Percentiles rank a stretch among this genome's conserved stretches.
Evolutionary conservation across 1,140 invertebrate genomes (phyloP).

Genomic region (Microplitis demolitor): DNA sequence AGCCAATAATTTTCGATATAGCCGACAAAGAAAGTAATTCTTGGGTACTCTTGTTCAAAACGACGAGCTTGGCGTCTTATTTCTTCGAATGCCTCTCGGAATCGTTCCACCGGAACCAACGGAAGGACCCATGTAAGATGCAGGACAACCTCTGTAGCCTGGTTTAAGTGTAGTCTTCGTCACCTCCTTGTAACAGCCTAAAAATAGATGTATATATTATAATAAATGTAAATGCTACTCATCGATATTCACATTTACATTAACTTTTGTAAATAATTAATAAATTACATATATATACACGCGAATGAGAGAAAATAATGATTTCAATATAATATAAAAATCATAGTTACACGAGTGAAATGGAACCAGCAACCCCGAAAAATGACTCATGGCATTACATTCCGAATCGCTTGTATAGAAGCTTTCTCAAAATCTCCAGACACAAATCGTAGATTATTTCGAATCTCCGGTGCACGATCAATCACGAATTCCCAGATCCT

Average conservation of each 20-base stretch:
- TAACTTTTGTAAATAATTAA: too few relatives aligned
- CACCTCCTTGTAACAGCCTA: not conserved
- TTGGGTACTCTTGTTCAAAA: not conserved
- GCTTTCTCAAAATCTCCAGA: not conserved
- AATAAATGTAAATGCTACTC: too few relatives aligned
- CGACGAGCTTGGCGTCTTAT: not conserved
- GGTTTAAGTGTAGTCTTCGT: not conserved
- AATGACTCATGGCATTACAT: not conserved
- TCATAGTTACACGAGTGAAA: not conserved
- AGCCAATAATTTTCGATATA: not conserved
- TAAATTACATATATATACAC: too few relatives aligned
- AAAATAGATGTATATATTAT: not conserved
- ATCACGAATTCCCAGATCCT: not conserved
- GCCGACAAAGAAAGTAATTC: not conserved
- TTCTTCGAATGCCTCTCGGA: not conserved
- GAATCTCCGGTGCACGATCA: not conserved
- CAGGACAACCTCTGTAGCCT: not conserved
- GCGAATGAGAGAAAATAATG: too few relatives aligned
- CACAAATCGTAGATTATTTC: not conserved
- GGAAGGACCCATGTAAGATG: not conserved
- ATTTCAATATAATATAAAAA: not conserved
- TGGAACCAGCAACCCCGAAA: not conserved
- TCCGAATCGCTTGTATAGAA: not conserved
- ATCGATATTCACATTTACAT: too few relatives aligned
- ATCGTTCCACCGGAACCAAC: not conserved